Evolutionary conservation across 2,888 invertebrate genomes (phyloP).

Genomic region (Polymixis lichenea): DNA sequence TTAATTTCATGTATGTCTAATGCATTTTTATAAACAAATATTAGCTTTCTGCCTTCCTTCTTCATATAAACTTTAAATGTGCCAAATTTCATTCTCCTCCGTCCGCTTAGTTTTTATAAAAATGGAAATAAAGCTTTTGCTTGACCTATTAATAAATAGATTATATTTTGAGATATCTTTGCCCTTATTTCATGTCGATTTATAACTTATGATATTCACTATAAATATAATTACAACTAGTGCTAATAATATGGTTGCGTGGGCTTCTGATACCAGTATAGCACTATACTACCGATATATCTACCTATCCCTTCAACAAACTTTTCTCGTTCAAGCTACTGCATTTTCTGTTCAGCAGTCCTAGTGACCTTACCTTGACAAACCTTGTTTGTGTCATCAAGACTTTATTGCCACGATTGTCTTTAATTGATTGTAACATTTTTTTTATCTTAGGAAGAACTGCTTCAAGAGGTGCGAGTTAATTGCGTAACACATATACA

Average conservation of each 20-base stretch:
- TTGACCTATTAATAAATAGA: too few species aligned
- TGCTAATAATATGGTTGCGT: not conserved
- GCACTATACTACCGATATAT: not conserved
- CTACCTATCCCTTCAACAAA: not conserved
- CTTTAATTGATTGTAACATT: constrained; percentile 11
- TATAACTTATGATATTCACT: not conserved
- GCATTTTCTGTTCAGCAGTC: not conserved
- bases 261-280: not conserved
- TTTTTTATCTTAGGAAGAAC: not conserved
- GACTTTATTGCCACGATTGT: constrained; percentile 6
- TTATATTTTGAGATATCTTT: not conserved
- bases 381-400: not conserved
- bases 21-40: too few species aligned
- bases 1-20: too few species aligned
- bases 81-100: too few species aligned
- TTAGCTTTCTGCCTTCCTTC: too few species aligned
- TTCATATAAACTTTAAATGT: too few species aligned
- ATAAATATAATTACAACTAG: not conserved
- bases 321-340: not conserved
- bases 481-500: not conserved
- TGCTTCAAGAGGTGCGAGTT: not conserved
- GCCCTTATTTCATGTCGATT: not conserved
- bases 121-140: too few species aligned
- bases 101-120: too few species aligned
- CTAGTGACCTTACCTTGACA: not conserved